phyloP scores from a whole-genome alignment of 2,113 vertebrate species.

The Setophaga petechia region DNA sequence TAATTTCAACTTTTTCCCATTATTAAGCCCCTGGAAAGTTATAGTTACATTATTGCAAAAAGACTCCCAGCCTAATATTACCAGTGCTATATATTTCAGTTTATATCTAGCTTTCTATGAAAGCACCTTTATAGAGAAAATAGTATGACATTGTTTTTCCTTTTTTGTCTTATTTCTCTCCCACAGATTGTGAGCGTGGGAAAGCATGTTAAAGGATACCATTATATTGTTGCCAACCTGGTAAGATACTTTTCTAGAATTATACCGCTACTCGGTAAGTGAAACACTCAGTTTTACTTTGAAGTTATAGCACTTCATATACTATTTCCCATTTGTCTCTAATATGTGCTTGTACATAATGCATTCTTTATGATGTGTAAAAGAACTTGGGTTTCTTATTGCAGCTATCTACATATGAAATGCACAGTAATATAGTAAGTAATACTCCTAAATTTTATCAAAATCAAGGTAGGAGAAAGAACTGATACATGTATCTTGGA shows the following conservation, averaged over 20 bases:
- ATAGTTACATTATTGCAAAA: not conserved
- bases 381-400: conserved; percentile 1
- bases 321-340: not conserved
- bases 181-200: conserved; percentile 92
- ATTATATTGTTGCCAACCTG: conserved; percentile 96
- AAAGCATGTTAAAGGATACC: conserved; percentile 95
- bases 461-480: not conserved
- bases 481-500: not conserved
- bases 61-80: not conserved
- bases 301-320: not conserved
- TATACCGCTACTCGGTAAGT: conserved; percentile 44
- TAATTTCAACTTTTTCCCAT: not conserved
- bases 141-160: not conserved
- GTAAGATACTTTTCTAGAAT: conserved; percentile 80
- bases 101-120: not conserved
- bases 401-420: not conserved
- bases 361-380: not conserved
- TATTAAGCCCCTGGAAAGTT: not conserved
- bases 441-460: not conserved
- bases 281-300: not conserved
- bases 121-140: not conserved
- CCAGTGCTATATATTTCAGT: not conserved
- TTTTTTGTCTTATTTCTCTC: conserved; percentile 26
- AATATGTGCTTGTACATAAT: not conserved
- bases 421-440: not conserved